These are phyloP conservation scores for Anomalospiza imberbis DNA, from an alignment of 2,797 vertebrate genomes.

Conservation along the genomic window DNA sequence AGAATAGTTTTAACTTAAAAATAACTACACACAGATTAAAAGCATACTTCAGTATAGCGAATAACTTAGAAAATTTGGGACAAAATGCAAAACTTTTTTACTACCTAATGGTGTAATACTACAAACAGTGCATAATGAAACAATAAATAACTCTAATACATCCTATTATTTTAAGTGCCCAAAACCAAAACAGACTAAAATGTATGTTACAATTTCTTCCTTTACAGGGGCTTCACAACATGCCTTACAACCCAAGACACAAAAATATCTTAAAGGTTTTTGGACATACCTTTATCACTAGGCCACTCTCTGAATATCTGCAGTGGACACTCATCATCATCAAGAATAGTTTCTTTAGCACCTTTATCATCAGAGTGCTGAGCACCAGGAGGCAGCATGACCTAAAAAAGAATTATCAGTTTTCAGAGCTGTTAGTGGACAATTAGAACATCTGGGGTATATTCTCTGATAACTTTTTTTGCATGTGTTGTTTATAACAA, in stretches of 20 bases:
- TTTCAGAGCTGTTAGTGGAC: not conserved
- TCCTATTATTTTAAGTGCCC: not conserved
- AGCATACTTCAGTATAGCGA: not conserved
- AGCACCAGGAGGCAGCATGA: slow-evolving; percentile 78
- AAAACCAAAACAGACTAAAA: not conserved
- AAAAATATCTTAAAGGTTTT: not conserved
- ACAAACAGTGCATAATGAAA: not conserved
- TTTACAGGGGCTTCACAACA: not conserved
- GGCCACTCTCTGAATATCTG: slow-evolving; percentile 98
- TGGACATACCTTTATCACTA: slow-evolving; percentile 86
- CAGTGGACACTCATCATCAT: slow-evolving; percentile 91
- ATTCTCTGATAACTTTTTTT: not conserved
- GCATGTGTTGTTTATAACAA: not conserved
- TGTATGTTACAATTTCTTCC: not conserved
- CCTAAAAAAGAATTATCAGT: slow-evolving; percentile 54
- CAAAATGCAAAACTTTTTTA: not conserved
- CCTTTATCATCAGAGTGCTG: slow-evolving; percentile 92
- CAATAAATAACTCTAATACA: not conserved
- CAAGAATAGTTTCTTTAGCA: slow-evolving; percentile 87
- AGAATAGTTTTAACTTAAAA: not conserved
- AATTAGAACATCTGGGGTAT: not conserved
- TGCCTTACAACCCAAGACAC: not conserved
- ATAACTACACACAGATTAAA: not conserved
- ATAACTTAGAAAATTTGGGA: not conserved
- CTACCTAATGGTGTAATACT: not conserved